phyloP scores from a whole-genome alignment of 2,888 invertebrate species.

The Archips xylosteana region DNA sequence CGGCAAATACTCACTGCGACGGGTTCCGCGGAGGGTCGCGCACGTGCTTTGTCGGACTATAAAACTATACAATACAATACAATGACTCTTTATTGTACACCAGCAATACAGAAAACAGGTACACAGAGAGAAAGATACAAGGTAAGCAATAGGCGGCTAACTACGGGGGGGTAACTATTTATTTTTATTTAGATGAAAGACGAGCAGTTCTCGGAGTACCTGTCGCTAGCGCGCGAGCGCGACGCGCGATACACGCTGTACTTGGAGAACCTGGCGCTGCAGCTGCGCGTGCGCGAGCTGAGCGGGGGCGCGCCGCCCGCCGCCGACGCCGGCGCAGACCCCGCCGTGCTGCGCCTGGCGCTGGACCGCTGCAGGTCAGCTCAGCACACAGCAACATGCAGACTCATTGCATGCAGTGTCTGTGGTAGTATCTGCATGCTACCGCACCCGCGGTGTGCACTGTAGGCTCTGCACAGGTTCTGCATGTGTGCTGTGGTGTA shows the following conservation, averaged over 20 bases:
- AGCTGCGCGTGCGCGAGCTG: slow-evolving; percentile 69
- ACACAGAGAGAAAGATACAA: no score
- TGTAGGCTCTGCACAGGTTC: background rate
- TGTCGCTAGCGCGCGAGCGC: slow-evolving; percentile 72
- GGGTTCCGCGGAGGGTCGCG: no score
- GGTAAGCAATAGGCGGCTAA: no score
- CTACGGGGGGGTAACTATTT: no score
- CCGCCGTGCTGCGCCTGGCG: slow-evolving; percentile 73
- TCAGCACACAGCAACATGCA: no score
- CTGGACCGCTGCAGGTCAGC: slow-evolving; percentile 79
- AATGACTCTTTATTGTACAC: no score
- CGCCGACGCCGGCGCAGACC: slow-evolving; percentile 66
- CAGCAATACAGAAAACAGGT: no score
- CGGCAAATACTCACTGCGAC: no score
- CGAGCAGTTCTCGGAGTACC: slow-evolving; percentile 72
- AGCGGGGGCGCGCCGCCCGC: slow-evolving; percentile 60
- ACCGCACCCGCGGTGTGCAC: background rate
- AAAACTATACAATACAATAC: no score
- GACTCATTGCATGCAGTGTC: background rate
- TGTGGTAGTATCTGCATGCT: no score
- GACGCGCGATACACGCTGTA: slow-evolving; percentile 77
- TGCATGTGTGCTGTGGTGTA: no score
- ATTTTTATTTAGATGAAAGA: slow-evolving; percentile 65
- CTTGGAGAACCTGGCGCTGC: slow-evolving; percentile 75
- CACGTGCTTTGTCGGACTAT: no score